These are phyloP conservation scores for Prorops nasuta DNA, from an alignment of 1,140 invertebrate species.

Conservation along the genomic window DNA sequence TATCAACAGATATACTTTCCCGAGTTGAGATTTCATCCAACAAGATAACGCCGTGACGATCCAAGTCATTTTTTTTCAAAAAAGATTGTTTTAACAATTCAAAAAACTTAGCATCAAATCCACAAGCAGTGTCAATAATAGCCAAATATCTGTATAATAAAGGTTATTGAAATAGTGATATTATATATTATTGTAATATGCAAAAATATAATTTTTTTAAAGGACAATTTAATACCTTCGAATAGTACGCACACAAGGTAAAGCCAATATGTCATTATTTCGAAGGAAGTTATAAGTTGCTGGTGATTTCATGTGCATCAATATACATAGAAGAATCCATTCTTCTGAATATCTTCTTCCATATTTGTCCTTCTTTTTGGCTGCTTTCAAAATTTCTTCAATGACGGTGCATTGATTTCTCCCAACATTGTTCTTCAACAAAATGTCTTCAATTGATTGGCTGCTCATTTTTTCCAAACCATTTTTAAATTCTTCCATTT, in stretches of 20 bases:
- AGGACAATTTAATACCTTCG: too few species aligned
- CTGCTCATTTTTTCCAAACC: too few species aligned
- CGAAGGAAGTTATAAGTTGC: neutral
- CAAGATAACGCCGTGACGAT: constrained; percentile 11
- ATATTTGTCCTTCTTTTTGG: neutral
- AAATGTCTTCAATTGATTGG: too few species aligned
- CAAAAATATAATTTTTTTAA: too few species aligned
- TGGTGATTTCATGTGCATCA: neutral
- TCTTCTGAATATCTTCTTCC: neutral
- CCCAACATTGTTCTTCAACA: too few species aligned
- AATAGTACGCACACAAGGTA: constrained; percentile 6
- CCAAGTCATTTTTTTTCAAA: constrained; percentile 2
- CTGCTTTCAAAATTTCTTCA: too few species aligned
- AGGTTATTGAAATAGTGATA: neutral
- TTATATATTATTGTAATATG: neutral
- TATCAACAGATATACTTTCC: constrained; percentile 8
- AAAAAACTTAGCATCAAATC: constrained; percentile 25
- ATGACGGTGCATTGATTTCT: too few species aligned
- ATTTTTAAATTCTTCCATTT: too few species aligned
- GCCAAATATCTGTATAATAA: constrained; percentile 2
- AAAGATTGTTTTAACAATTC: constrained; percentile 11
- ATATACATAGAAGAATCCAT: neutral
- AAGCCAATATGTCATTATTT: constrained; percentile 9
- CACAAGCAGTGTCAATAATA: constrained; percentile 8
- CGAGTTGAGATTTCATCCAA: constrained; percentile 14